These are phyloP conservation scores for Cataglyphis cursor DNA, from an alignment of 2,888 invertebrate species.

Conservation along the genomic window DNA sequence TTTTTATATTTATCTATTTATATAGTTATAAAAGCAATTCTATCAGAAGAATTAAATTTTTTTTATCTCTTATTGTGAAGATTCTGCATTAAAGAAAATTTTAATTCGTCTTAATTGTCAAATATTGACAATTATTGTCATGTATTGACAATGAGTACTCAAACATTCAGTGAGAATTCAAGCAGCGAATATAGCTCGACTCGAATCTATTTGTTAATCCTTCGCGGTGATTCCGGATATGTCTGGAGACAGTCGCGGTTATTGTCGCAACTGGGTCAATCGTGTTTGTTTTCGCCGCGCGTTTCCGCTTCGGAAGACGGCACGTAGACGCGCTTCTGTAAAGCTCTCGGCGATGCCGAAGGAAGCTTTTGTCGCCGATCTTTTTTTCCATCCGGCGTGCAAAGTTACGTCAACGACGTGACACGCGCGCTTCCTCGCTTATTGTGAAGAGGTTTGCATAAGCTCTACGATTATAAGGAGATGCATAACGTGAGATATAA, in stretches of 20 bases:
- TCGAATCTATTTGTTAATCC: constrained; percentile 23
- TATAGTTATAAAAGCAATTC: background rate
- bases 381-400: constrained; percentile 46
- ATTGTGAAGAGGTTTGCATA: constrained; percentile 11
- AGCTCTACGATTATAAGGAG: background rate
- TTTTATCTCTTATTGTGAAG: background rate
- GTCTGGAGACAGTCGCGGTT: constrained; percentile 9
- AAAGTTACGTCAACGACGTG: constrained; percentile 43
- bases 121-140: no score
- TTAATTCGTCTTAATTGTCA: background rate
- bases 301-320: constrained; percentile 21
- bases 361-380: constrained; percentile 62
- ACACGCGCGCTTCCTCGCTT: constrained; percentile 47
- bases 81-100: background rate
- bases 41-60: background rate
- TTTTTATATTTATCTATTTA: background rate
- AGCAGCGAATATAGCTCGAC: background rate
- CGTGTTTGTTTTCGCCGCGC: constrained; percentile 27
- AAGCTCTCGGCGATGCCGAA: constrained; percentile 48
- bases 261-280: constrained; percentile 39
- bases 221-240: background rate
- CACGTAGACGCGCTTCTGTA: constrained; percentile 31
- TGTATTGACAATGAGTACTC: background rate
- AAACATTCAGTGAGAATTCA: background rate
- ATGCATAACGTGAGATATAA: background rate